Evolutionary conservation across 2,888 invertebrate genomes (phyloP).

Genomic region (Phasia obesa): DNA sequence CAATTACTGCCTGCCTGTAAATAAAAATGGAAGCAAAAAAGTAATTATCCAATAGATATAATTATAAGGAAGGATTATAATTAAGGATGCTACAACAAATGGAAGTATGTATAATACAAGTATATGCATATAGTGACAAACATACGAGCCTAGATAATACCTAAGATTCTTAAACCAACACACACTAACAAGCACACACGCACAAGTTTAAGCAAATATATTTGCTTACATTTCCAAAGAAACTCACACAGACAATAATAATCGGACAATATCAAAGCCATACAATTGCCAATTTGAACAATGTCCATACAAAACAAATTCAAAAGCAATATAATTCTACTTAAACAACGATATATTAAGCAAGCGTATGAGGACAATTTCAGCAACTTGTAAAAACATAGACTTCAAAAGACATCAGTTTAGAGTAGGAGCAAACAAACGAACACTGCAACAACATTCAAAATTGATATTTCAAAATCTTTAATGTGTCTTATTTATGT

Average conservation of each 20-base stretch:
- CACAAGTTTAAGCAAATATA: not conserved
- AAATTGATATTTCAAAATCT: constrained; percentile 53
- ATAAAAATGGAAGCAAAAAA: constrained; percentile 12
- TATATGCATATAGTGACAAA: constrained; percentile 28
- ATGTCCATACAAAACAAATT: constrained; percentile 36
- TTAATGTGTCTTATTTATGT: constrained; percentile 5
- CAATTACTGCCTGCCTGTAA: constrained; percentile 1
- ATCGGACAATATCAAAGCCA: constrained; percentile 40
- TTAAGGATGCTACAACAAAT: constrained; percentile 57
- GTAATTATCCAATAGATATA: constrained; percentile 68
- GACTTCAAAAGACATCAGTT: constrained; percentile 12
- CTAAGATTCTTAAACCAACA: no score
- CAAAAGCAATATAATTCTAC: constrained; percentile 51
- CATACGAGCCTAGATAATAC: not conserved
- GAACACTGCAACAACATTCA: constrained; percentile 26
- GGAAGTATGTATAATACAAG: not conserved
- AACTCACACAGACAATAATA: constrained; percentile 8
- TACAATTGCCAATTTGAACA: constrained; percentile 40
- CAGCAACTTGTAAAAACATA: constrained; percentile 7
- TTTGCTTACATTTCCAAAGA: constrained; percentile 40
- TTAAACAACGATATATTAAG: constrained; percentile 52
- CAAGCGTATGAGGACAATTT: constrained; percentile 22
- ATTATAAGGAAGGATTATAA: constrained; percentile 57
- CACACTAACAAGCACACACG: constrained; percentile 1
- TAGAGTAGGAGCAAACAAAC: constrained; percentile 21